phyloP scores from a whole-genome alignment of 2,113 vertebrate species.

The Macrotis lagotis region DNA sequence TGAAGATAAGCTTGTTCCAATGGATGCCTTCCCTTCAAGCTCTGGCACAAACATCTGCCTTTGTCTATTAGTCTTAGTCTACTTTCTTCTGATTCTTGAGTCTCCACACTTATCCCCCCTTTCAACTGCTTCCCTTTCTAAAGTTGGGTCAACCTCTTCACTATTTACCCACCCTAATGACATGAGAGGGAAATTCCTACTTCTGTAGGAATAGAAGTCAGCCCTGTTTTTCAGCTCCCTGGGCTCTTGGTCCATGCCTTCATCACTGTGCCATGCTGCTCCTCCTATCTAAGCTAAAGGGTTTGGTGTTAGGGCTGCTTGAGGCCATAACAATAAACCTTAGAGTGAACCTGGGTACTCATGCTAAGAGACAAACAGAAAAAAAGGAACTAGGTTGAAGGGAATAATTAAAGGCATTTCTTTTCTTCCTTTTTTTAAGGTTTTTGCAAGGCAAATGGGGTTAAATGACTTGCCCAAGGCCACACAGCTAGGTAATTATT shows the following conservation, averaged over 20 bases:
- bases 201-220: too few species aligned
- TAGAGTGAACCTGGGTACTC: neutral
- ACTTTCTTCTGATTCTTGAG: neutral
- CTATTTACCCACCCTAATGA: neutral
- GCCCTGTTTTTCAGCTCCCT: neutral
- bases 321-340: neutral
- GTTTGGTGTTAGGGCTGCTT: neutral
- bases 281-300: neutral
- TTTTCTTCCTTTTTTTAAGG: neutral
- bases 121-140: neutral
- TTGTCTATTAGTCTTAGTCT: neutral
- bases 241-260: neutral
- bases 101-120: neutral
- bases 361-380: neutral
- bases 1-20: neutral
- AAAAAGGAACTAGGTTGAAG: neutral
- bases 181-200: neutral
- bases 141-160: neutral
- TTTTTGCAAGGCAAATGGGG: too few species aligned
- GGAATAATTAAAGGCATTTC: neutral
- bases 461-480: too few species aligned
- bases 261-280: neutral
- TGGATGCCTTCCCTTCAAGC: neutral
- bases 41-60: neutral
- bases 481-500: too few species aligned